phyloP scores from a whole-genome alignment of 64 coral and sea anemone genomes.

The Exaiptasia diaphana region DNA sequence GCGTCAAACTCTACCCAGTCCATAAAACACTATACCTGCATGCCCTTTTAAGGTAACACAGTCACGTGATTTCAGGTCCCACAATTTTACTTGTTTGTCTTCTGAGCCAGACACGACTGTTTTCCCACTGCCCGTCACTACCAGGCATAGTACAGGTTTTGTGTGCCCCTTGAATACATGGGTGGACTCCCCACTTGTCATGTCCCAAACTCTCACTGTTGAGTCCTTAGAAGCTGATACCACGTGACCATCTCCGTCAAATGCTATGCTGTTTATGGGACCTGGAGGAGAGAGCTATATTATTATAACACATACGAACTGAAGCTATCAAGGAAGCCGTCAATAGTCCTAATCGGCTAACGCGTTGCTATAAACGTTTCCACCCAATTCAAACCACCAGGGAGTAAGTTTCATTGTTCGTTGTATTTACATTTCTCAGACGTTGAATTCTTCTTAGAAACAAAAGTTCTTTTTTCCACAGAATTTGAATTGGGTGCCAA shows the following conservation, averaged over 20 bases:
- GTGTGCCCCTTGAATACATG: constrained; percentile 44
- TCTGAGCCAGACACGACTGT: constrained; percentile 75
- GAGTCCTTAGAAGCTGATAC: constrained; percentile 58
- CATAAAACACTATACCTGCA: constrained; percentile 7
- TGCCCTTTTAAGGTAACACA: constrained; percentile 84
- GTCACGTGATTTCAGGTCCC: constrained; percentile 69
- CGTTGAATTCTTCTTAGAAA: no score
- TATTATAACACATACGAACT: not conserved
- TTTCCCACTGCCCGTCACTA: constrained; percentile 38
- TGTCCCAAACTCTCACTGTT: constrained; percentile 49
- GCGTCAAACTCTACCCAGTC: not conserved
- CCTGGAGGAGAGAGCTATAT: constrained; percentile 20
- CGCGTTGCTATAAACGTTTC: not conserved
- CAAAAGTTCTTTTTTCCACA: no score
- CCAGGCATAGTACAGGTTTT: constrained; percentile 70
- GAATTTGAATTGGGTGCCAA: no score
- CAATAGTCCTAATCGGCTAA: not conserved
- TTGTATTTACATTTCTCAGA: no score
- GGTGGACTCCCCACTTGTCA: constrained; percentile 24
- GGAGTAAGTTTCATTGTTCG: not conserved
- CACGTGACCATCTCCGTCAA: constrained; percentile 14
- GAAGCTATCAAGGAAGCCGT: not conserved
- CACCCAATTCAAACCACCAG: not conserved
- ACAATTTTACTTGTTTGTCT: constrained; percentile 71
- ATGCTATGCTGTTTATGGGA: constrained; percentile 46